Base-by-base conservation (phyloP, 2,797 vertebrate genomes). In the Poliocrania exsul region DNA sequence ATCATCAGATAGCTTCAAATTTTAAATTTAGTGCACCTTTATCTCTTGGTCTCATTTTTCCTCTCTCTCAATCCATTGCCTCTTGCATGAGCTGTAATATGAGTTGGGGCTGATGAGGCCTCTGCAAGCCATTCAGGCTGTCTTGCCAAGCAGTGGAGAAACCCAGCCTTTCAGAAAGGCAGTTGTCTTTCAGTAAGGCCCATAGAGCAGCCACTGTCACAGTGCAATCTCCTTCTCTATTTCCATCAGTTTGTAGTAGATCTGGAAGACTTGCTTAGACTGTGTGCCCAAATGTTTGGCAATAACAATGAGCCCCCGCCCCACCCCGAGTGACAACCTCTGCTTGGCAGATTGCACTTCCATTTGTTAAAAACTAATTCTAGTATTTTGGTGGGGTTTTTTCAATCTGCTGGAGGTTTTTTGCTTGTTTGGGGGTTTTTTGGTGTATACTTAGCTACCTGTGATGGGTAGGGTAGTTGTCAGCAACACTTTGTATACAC, bases 351-450 rank as follows among this genome's bases (percentile, higher is more conserved):
- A 28, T 71, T 78, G 21, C 28, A 71, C 44, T 9, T 74, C 21
- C 58, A 38, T 29, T 56, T 58, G 26, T 72, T 61, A 73, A 80
- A 49, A 73, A 62, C 9, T 20, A 44, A 28, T 44, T 61, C 21
- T 21, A 50, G 8, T 58, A 50, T 7, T 70, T 42, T 5, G 1
- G 6, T 2, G 0, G 0, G 6, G 16, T 38, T 44, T 54, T 62
- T 42, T 31, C n/a, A 40, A 15, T 49, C 10, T 90, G 21, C 18
- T 33, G 17, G 13, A 20, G 8, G 5, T 26, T 13, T 25, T 71
- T 26, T 47, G 24, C 19, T 61, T 40, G 14, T 17, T 44, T 44
- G 9, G n/a, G n/a, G 5, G 7, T 0, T 0, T 11, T 21, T 7
- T 5, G 13, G 29, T 29, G 9, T 57, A 21, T 60, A 38, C 42